These are phyloP conservation scores for Oithona nana DNA, from an alignment of 2,888 invertebrate species.

Conservation along the genomic window DNA sequence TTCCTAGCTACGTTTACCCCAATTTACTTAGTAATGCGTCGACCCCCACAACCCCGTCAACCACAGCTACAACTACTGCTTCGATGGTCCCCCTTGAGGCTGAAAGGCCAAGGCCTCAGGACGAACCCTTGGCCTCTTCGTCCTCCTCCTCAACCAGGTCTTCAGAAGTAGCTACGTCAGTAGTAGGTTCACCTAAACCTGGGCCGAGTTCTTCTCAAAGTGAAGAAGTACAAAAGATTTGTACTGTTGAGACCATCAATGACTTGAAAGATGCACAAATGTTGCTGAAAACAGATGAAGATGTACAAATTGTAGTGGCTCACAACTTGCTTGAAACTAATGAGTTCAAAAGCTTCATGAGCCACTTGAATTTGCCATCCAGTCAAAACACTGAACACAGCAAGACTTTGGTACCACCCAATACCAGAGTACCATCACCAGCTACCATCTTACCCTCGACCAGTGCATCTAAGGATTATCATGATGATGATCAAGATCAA, in stretches of 20 bases:
- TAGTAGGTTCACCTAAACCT: not conserved
- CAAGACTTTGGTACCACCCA: not conserved
- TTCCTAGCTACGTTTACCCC: constrained; percentile 3
- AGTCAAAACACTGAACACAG: not conserved
- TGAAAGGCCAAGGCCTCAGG: not conserved
- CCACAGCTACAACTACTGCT: not conserved
- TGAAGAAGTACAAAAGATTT: not conserved
- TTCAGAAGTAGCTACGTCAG: not conserved
- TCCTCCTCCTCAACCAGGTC: not conserved
- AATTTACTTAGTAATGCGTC: not conserved
- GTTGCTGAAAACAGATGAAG: not conserved
- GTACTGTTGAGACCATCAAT: constrained; percentile 9
- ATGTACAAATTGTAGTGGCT: constrained; percentile 14
- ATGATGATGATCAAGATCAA: not conserved
- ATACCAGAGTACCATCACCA: not conserved
- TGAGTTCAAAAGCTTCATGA: constrained; percentile 12
- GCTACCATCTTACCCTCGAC: not conserved
- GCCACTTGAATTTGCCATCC: not conserved
- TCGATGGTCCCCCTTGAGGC: not conserved
- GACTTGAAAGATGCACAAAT: not conserved
- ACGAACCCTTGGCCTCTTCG: not conserved
- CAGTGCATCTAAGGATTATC: not conserved
- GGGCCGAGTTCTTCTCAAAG: not conserved
- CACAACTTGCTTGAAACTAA: constrained; percentile 1
- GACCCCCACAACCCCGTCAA: not conserved